Conservation (phyloP, 2,888 invertebrate genomes). For the Eumacrocentrus americanus region DNA sequence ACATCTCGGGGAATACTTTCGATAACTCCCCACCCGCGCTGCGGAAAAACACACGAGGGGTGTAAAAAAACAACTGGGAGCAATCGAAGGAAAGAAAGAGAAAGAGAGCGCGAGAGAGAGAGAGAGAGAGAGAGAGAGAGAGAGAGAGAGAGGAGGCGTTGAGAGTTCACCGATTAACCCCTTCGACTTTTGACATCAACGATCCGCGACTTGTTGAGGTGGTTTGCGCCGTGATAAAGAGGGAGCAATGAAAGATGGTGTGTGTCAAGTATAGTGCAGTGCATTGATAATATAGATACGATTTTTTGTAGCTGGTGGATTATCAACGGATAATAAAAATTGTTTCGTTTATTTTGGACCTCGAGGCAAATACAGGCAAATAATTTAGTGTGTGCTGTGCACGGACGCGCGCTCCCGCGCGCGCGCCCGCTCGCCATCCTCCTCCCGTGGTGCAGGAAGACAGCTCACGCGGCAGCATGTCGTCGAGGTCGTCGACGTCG, state of each 20-base stretch:
- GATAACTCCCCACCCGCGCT: not conserved
- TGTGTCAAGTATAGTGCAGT: slow-evolving; percentile 13
- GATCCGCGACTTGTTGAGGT: not conserved
- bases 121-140: not conserved
- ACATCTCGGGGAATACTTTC: too few relatives aligned
- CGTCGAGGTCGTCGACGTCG: too few relatives aligned
- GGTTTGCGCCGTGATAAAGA: not conserved
- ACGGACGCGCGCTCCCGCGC: slow-evolving; percentile 17
- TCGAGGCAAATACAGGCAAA: not conserved
- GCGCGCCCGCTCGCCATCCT: slow-evolving; percentile 20
- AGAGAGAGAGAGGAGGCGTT: not conserved
- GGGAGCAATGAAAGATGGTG: not conserved
- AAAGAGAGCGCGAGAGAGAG: too few relatives aligned
- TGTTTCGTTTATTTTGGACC: not conserved
- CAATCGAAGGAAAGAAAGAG: too few relatives aligned
- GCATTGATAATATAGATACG: not conserved
- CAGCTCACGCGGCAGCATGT: not conserved
- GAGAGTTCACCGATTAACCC: not conserved
- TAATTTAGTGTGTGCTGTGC: slow-evolving; percentile 13
- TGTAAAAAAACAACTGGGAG: not conserved
- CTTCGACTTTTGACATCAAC: not conserved
- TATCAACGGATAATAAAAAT: too few relatives aligned
- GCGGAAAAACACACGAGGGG: not conserved
- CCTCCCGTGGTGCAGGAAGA: not conserved
- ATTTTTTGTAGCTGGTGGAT: too few relatives aligned